Evolutionary conservation across 92 coral and sea anemone genomes (phyloP).

Genomic region (Parazoanthus atlanticus): DNA sequence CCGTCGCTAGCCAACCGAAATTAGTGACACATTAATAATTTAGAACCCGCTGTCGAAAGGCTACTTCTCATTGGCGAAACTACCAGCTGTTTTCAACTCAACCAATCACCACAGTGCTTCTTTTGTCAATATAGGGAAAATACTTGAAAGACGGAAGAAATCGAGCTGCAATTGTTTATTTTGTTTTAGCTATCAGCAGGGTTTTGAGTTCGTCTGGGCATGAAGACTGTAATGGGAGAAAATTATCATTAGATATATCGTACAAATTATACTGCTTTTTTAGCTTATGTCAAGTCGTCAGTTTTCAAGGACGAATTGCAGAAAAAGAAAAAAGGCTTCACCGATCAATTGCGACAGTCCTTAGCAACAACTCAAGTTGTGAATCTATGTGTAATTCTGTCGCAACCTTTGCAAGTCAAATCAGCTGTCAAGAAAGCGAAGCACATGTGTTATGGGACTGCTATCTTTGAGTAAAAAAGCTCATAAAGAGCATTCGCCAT

Average conservation of each 20-base stretch:
- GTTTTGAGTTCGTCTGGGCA: not conserved
- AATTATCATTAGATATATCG: not conserved
- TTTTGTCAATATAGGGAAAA: constrained; percentile 21
- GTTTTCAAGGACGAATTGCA: not conserved
- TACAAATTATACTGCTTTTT: too few species aligned
- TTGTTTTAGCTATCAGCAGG: not conserved
- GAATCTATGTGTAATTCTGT: not conserved
- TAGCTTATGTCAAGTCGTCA: not conserved
- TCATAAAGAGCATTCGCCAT: too few species aligned
- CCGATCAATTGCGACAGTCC: not conserved
- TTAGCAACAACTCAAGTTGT: not conserved
- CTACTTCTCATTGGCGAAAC: constrained; percentile 31
- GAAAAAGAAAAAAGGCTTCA: too few species aligned
- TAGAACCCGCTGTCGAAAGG: constrained; percentile 1
- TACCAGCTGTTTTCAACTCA: constrained; percentile 17
- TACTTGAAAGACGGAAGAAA: constrained; percentile 32
- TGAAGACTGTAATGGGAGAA: not conserved
- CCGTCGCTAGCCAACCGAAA: constrained; percentile 38
- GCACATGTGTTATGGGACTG: not conserved
- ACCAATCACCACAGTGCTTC: constrained; percentile 4
- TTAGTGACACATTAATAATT: constrained; percentile 27
- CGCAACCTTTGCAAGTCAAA: not conserved
- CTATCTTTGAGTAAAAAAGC: too few species aligned
- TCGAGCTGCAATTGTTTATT: constrained; percentile 14
- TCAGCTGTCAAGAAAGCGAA: not conserved